Evolutionary conservation across 2,113 vertebrate species (phyloP), one percentile per base, ranked within the genome.

Genomic region (Bagarius yarrelli): DNA sequence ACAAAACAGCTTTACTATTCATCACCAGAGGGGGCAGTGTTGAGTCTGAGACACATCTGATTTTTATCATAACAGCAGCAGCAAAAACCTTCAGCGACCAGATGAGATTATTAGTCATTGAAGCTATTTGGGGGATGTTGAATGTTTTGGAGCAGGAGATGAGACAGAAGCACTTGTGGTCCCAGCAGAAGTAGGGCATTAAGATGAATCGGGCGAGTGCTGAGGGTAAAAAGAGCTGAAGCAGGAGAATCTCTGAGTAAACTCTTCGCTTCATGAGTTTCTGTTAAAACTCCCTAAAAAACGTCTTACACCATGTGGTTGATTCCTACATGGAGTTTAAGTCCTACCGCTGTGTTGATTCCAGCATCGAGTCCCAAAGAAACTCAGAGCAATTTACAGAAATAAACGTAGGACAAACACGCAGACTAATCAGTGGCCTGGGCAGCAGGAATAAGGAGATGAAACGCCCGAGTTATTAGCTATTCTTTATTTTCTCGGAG

Each of bases 391-490:
- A 47, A 47, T 47, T 71, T 71, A 15, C 69, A 30, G 25, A 8
- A 52, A 25, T 53, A 30, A 71, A 30, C 15, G 69, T 71, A 25
- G 44, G 25, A 11, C 16, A 71, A 71, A 71, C 40, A 25, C 18
- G 16, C 8, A 25, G 36, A 52, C 50, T 30, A 53, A 71, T 52
- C 47, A 30, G 47, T 21, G 2, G 44, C 47, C 47, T 71, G 69
- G 44, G 69, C 69, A 52, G 19, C 69, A 30, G 3, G 69, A 25
- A 71, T 71, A 71, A 52, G 47, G 44, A 30, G 69, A 71, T 71
- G 52, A 52, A 0, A 27, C 34, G 47, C 27, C 47, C 16, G 0
- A 16, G 69, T 19, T 71, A 53, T 30, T 71, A 30, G 69, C 16
- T 52, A 12, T 18, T 30, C 18, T 52, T 52, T 47, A 30, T 53